phyloP scores from a whole-genome alignment of 2,888 invertebrate species.

The Limnephilus lunatus region DNA sequence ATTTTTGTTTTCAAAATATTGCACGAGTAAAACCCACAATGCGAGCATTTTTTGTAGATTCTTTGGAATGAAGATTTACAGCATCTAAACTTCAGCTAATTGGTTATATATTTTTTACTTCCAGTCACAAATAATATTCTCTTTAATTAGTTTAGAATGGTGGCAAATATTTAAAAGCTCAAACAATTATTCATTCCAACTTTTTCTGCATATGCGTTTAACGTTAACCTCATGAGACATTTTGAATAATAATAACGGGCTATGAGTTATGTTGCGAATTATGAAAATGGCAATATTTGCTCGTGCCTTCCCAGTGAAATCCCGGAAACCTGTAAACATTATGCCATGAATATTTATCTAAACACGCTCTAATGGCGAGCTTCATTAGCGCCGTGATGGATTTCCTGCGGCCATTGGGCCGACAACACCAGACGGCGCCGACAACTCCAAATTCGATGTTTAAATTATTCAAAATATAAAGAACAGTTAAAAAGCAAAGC shows the following conservation, averaged over 20 bases:
- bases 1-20: not conserved
- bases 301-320: slow-evolving; percentile 35
- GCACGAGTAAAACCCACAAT: not conserved
- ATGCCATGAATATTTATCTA: slow-evolving; percentile 28
- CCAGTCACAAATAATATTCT: slow-evolving; percentile 7
- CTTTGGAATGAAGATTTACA: slow-evolving; percentile 4
- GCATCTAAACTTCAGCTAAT: not conserved
- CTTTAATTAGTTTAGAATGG: not conserved
- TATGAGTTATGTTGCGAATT: slow-evolving; percentile 13
- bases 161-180: slow-evolving; percentile 19
- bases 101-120: not conserved
- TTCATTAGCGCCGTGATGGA: slow-evolving; percentile 50
- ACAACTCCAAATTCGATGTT: not conserved
- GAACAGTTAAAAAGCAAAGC: not conserved
- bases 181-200: slow-evolving; percentile 16
- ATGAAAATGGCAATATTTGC: slow-evolving; percentile 33
- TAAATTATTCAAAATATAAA: not conserved
- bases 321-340: slow-evolving; percentile 36
- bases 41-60: not conserved
- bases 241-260: not conserved
- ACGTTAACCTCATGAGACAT: slow-evolving; percentile 17
- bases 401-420: slow-evolving; percentile 14
- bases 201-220: slow-evolving; percentile 11
- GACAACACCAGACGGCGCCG: not conserved
- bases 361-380: slow-evolving; percentile 38